Base-by-base conservation (phyloP, 2,113 vertebrate genomes). In the Petroica traversi region DNA sequence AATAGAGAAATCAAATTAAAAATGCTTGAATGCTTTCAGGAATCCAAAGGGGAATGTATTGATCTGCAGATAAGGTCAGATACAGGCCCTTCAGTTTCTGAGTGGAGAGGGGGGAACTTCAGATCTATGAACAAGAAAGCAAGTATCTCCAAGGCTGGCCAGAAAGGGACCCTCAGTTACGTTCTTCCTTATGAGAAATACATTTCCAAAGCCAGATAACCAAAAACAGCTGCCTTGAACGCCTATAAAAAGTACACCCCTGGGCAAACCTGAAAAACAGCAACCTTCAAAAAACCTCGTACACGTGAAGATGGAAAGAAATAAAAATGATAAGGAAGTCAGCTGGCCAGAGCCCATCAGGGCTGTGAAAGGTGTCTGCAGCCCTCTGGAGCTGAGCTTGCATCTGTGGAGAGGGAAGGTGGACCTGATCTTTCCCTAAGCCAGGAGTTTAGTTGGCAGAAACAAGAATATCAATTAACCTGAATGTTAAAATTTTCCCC, bases 1-100 rank as follows among this genome's bases (percentile, higher is more conserved):
- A 97, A 96, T 73, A 93, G 59, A 97, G 85, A 93, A 96, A 90
- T 96, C 82, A 92, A 95, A 97, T 95, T 93, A 85, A 96, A 96
- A 93, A 85, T 67, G 58, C 82, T 78, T 89, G 75, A 83, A 69
- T 74, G 40, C 19, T 28, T 80, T 83, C 84, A 85, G 45, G 69
- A 94, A 78, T 69, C 58, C 77, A 79, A 89, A 95, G 45, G 29
- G 25, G 57, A 86, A 92, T 41, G 59, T 69, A 90, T 5, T 66
- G 78, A 95, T 90, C 85, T 67, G 40, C 66, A 74, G 61, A 83
- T 71, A 90, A 89, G 71, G 67, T 88, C 89, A 88, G 51, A 59
- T 55, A 57, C 8, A 49, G 55, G 45, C 15, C 63, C 40, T 86
- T 38, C 34, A 40, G 51, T 89, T 85, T 88, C 38, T 40, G 49